Conservation (phyloP, 2,888 invertebrate genomes). For the Drepanosiphum platanoidis region DNA sequence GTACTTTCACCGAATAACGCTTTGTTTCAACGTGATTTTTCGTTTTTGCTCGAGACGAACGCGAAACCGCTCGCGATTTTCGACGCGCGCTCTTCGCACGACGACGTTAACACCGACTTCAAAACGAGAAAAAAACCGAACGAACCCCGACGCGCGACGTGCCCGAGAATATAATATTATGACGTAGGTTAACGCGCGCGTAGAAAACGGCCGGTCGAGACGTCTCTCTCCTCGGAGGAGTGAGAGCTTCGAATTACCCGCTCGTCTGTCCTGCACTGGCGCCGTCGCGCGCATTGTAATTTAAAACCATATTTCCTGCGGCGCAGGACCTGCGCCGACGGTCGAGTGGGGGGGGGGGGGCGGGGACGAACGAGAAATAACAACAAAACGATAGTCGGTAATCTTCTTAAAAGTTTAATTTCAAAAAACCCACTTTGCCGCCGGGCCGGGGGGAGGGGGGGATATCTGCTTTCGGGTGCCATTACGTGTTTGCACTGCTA, state of each 20-base stretch:
- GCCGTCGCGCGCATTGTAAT: not conserved
- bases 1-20: no score
- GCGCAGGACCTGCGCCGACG: not conserved
- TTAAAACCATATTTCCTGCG: constrained; percentile 24
- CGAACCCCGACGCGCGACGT: not conserved
- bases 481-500: constrained; percentile 59
- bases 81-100: no score
- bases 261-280: not conserved
- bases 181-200: no score
- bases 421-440: constrained; percentile 24
- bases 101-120: no score
- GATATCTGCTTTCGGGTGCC: constrained; percentile 44
- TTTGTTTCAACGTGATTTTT: no score
- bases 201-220: no score
- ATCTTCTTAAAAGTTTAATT: constrained; percentile 61
- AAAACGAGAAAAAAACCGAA: no score
- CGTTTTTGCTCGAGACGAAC: no score
- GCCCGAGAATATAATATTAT: not conserved
- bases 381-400: constrained; percentile 44
- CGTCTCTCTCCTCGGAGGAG: no score
- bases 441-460: not conserved
- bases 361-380: constrained; percentile 7
- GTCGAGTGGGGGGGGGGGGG: not conserved
- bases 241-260: not conserved
- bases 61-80: no score